Evolutionary conservation across 2,888 invertebrate genomes (phyloP).

Genomic region (Pinctada fucata): DNA sequence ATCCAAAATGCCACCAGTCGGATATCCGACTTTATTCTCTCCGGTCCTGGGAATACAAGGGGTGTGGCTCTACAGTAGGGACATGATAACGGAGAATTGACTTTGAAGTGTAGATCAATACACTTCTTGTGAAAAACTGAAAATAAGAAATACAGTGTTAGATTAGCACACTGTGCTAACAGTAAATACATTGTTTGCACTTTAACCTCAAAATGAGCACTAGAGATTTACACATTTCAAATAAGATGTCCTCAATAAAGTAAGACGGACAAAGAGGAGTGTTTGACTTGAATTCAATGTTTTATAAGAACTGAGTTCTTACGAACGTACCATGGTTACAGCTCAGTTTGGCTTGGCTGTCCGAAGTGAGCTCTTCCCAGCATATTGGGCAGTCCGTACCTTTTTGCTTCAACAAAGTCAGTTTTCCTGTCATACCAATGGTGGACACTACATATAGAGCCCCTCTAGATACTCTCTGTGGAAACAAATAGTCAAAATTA

Average conservation of each 20-base stretch:
- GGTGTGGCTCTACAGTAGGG: conserved; percentile 17
- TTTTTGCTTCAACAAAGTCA: not conserved
- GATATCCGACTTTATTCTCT: conserved; percentile 12
- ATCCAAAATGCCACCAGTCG: not conserved
- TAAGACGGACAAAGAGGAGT: no score
- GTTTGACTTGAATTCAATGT: no score
- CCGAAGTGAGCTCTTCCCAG: conserved; percentile 5
- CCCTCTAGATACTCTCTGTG: not conserved
- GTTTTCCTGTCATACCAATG: not conserved
- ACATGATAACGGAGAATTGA: not conserved
- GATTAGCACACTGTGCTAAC: no score
- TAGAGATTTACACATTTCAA: no score
- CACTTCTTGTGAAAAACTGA: conserved; percentile 12
- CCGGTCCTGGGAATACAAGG: conserved; percentile 11
- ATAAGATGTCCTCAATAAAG: no score
- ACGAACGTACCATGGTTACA: conserved; percentile 15
- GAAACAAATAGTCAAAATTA: no score
- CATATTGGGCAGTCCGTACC: conserved; percentile 22
- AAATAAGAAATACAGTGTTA: not conserved
- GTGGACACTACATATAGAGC: not conserved
- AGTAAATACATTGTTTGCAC: no score
- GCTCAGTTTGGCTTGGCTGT: conserved; percentile 3
- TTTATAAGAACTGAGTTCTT: no score
- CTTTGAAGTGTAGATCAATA: not conserved
- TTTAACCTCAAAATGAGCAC: no score